Percentiles rank a stretch among this genome's conserved stretches.
Evolutionary conservation across 2,113 vertebrate genomes (phyloP).

Genomic region (Pyrgilauda ruficollis): DNA sequence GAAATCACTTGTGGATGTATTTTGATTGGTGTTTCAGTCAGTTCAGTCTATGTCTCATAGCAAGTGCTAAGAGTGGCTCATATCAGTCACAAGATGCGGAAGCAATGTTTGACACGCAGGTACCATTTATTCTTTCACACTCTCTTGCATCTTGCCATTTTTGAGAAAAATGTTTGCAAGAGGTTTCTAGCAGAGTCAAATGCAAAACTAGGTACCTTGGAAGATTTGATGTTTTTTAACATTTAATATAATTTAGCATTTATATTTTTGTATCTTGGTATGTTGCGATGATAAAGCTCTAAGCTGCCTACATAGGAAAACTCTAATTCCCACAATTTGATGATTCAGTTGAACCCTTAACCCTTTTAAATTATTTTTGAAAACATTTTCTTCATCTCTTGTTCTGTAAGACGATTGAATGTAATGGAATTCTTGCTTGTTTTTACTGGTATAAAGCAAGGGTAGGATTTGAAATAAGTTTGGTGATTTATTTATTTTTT

Average conservation of each 20-base stretch:
- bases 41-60: background rate
- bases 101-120: background rate
- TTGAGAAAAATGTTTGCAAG: background rate
- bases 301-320: background rate
- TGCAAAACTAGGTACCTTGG: background rate
- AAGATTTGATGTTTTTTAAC: background rate
- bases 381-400: background rate
- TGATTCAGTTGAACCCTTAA: background rate
- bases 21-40: background rate
- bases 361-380: background rate
- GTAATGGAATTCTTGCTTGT: background rate
- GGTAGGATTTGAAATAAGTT: background rate
- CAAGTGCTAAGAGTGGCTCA: background rate
- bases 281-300: background rate
- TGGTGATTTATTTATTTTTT: background rate
- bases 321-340: background rate
- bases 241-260: background rate
- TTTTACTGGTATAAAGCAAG: background rate
- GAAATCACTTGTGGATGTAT: background rate
- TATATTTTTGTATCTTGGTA: background rate
- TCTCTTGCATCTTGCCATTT: background rate
- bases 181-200: background rate
- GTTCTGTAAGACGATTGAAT: background rate
- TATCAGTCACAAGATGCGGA: background rate
- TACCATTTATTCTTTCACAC: background rate